Percentiles rank a stretch among this genome's conserved stretches.
Evolutionary conservation across 2,113 vertebrate genomes (phyloP).

Genomic region (Pogona vitticeps): DNA sequence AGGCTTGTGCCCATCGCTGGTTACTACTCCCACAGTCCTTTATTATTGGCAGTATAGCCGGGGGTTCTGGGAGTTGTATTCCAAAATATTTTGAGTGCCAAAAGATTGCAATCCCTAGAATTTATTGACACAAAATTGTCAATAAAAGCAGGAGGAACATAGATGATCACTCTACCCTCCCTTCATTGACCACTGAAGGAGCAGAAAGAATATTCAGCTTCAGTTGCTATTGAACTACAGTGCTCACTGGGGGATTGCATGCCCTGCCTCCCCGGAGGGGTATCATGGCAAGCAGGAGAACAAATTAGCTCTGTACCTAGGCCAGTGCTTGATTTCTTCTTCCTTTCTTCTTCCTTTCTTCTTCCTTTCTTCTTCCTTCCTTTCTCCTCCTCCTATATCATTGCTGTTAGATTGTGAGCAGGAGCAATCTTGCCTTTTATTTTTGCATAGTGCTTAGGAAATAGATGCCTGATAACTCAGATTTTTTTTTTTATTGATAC

Average conservation of each 20-base stretch:
- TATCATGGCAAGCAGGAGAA: neutral
- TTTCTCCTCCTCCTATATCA: neutral
- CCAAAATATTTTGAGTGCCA: neutral
- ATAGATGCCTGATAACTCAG: neutral
- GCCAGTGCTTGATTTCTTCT: neutral
- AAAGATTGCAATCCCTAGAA: neutral
- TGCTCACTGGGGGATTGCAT: neutral
- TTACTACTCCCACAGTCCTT: too few species aligned
- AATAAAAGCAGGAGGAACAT: neutral
- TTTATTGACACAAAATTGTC: too few species aligned
- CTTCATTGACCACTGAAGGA: neutral
- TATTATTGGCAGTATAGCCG: too few species aligned
- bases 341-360: neutral
- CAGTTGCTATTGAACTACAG: neutral
- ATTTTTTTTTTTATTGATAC: neutral
- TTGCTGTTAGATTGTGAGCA: neutral
- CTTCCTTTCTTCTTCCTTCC: neutral
- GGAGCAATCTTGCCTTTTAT: neutral
- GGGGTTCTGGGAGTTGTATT: too few species aligned
- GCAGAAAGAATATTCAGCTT: neutral
- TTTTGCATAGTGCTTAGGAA: neutral
- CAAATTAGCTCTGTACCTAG: neutral
- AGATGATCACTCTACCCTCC: neutral
- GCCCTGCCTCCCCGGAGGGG: neutral
- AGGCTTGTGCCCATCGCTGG: too few species aligned